These are phyloP conservation scores for Aplidium turbinatum DNA, from an alignment of 23 tunicate genomes.

Conservation along the genomic window DNA sequence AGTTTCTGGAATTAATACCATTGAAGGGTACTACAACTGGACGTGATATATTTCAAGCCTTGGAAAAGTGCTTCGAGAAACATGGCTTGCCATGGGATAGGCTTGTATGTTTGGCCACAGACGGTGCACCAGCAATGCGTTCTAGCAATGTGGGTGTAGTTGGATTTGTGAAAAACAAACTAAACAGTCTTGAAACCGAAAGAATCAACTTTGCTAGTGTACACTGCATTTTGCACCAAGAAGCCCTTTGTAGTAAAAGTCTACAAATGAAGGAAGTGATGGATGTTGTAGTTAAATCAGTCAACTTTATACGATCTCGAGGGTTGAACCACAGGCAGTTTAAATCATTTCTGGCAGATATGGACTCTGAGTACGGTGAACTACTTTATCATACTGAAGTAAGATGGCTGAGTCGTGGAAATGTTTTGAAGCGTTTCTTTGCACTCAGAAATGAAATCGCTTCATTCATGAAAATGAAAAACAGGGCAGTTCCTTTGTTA, in stretches of 20 bases:
- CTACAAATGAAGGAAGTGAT: slow-evolving; percentile 45
- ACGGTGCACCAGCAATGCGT: slow-evolving; percentile 58
- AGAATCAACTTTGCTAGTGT: background rate
- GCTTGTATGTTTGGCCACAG: slow-evolving; percentile 43
- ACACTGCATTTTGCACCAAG: slow-evolving; percentile 19
- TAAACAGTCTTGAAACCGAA: background rate
- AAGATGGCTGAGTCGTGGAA: slow-evolving; percentile 58
- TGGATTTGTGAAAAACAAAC: slow-evolving; percentile 17
- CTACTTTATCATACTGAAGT: slow-evolving; percentile 46
- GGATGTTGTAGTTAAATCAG: slow-evolving; percentile 46
- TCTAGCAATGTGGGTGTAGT: slow-evolving; percentile 30
- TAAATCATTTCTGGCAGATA: slow-evolving; percentile 36
- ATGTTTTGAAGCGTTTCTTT: no score
- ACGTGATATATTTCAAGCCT: slow-evolving; percentile 42
- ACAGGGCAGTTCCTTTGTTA: slow-evolving; percentile 31
- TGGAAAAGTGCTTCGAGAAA: slow-evolving; percentile 46
- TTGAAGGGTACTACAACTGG: slow-evolving; percentile 63
- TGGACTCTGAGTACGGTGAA: slow-evolving; percentile 62
- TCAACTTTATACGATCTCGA: slow-evolving; percentile 34
- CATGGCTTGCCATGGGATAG: slow-evolving; percentile 35
- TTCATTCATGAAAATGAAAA: slow-evolving; percentile 44
- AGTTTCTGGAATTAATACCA: slow-evolving; percentile 62
- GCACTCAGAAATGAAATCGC: slow-evolving; percentile 48
- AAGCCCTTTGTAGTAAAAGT: slow-evolving; percentile 32
- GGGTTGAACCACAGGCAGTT: slow-evolving; percentile 54